These are phyloP conservation scores for Psettodes erumei DNA, from an alignment of 2,113 vertebrate species.

Conservation along the genomic window DNA sequence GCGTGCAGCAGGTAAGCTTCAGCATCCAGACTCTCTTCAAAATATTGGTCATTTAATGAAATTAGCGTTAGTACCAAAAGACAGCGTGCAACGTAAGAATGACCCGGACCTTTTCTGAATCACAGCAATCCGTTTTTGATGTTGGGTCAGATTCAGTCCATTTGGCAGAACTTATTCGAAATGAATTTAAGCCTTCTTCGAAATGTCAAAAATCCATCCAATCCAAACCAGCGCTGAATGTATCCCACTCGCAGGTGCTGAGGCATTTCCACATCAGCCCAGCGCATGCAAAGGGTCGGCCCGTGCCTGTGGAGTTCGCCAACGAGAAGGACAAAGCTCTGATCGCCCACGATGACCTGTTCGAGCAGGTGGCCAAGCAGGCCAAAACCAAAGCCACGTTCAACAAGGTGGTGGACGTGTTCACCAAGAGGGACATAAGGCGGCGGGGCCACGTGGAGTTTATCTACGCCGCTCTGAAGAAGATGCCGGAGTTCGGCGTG, in stretches of 20 bases:
- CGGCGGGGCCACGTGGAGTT: slow-evolving; percentile 91
- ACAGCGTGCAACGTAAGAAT: too few species aligned
- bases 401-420: slow-evolving; percentile 79
- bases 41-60: background rate
- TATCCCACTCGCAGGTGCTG: slow-evolving; percentile 31
- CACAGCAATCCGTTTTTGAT: background rate
- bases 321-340: slow-evolving; percentile 44
- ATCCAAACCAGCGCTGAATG: background rate
- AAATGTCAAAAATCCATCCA: background rate
- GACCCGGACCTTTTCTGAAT: background rate
- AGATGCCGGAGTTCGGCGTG: slow-evolving; percentile 89
- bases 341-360: slow-evolving; percentile 78
- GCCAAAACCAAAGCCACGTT: slow-evolving; percentile 84
- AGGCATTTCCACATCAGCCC: slow-evolving; percentile 69
- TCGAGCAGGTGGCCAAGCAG: slow-evolving; percentile 63
- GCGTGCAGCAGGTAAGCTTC: slow-evolving; percentile 58
- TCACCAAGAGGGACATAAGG: slow-evolving; percentile 78
- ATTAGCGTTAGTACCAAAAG: too few species aligned
- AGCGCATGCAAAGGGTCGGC: slow-evolving; percentile 13
- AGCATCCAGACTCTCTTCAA: background rate
- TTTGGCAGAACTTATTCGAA: background rate
- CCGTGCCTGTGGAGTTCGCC: slow-evolving; percentile 4
- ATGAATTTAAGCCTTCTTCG: background rate
- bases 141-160: background rate
- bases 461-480: slow-evolving; percentile 89